A percentile compares a stretch with the other conserved stretches of the same genome.
Evolutionary conservation across 2,797 vertebrate species (phyloP).

Genomic region (Nyctibius grandis): DNA sequence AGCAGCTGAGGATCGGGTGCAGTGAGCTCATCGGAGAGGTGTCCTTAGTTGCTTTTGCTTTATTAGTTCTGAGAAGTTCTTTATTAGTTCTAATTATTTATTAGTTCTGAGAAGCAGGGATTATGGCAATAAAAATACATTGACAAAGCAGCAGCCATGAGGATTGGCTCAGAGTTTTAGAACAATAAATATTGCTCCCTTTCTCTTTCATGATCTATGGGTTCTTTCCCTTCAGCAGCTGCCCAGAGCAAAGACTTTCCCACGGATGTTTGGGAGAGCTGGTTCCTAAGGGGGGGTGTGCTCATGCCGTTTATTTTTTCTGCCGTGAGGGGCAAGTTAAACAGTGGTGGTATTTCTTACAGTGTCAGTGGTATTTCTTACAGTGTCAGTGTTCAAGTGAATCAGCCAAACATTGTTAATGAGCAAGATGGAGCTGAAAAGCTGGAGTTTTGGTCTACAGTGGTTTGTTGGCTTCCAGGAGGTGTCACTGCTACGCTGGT

Average conservation of each 20-base stretch:
- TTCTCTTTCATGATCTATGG: not conserved
- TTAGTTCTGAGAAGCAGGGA: no score
- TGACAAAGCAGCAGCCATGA: no score
- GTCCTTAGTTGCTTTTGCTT: no score
- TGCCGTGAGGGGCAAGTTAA: not conserved
- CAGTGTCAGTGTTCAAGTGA: not conserved
- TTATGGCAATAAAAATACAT: no score
- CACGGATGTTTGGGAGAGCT: not conserved
- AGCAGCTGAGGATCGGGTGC: no score
- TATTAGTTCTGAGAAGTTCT: no score
- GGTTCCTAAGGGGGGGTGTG: not conserved
- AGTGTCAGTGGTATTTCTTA: not conserved
- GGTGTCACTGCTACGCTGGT: not conserved
- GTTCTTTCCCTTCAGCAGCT: not conserved
- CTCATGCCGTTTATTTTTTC: not conserved
- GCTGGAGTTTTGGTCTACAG: not conserved
- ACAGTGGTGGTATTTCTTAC: not conserved
- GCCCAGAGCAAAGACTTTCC: not conserved
- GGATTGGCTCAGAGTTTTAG: not conserved
- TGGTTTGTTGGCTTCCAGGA: not conserved
- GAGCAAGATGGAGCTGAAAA: not conserved
- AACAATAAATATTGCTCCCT: not conserved
- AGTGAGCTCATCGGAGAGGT: no score
- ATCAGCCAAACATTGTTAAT: not conserved
- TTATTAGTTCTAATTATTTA: no score